phyloP scores from a whole-genome alignment of 2,888 invertebrate species.

The Sialis fuliginosa region DNA sequence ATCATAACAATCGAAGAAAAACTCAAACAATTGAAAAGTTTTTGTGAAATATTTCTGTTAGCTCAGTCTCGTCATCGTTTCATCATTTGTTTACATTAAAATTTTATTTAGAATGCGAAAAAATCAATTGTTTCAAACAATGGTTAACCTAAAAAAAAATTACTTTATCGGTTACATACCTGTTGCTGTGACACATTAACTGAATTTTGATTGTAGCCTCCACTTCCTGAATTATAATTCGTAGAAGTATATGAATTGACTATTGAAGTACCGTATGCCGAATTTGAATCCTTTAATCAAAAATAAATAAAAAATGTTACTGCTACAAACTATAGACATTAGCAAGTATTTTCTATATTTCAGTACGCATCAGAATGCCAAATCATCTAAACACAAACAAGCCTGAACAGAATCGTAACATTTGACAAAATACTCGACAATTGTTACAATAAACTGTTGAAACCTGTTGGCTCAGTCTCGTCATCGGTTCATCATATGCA shows the following conservation, averaged over 20 bases:
- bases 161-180: too few species aligned
- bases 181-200: too few species aligned
- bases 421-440: constrained; percentile 13
- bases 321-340: not conserved
- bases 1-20: not conserved
- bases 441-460: constrained; percentile 4
- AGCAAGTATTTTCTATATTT: not conserved
- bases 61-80: constrained; percentile 19
- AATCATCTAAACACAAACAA: constrained; percentile 9
- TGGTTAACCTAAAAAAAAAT: too few species aligned
- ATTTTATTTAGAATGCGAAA: too few species aligned
- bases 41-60: not conserved
- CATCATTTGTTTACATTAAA: constrained; percentile 12
- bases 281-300: not conserved
- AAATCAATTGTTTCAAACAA: not conserved
- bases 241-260: too few species aligned
- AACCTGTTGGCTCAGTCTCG: constrained; percentile 15
- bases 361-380: constrained; percentile 13
- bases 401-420: not conserved
- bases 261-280: not conserved
- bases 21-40: not conserved
- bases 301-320: not conserved
- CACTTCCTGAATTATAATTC: too few species aligned
- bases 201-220: too few species aligned
- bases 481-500: constrained; percentile 18